Evolutionary conservation across 2,797 vertebrate species (phyloP).

Genomic region (Chloroceryle amazona): DNA sequence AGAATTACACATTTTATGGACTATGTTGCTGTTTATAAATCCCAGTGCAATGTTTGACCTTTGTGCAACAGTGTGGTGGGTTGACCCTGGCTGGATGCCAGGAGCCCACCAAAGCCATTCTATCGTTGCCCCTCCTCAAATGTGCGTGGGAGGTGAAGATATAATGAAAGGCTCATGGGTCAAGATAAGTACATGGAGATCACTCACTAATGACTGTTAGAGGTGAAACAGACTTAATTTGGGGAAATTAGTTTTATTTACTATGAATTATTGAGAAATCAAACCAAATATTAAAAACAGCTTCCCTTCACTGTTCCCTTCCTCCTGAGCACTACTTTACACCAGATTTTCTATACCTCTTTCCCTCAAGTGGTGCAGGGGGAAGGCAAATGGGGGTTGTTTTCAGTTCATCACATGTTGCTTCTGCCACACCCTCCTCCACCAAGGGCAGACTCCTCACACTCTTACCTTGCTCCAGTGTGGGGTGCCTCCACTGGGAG

Average conservation of each 20-base stretch:
- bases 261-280: neutral
- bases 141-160: neutral
- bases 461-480: no score
- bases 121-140: neutral
- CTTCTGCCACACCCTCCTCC: neutral
- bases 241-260: neutral
- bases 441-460: neutral
- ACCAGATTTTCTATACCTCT: neutral
- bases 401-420: fast-evolving
- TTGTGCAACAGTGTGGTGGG: neutral
- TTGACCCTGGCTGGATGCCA: neutral
- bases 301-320: neutral
- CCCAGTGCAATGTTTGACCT: neutral
- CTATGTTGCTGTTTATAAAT: neutral
- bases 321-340: neutral
- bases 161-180: neutral
- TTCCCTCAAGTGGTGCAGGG: fast-evolving
- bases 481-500: neutral
- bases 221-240: neutral
- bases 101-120: neutral
- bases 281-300: neutral
- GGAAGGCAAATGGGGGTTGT: neutral
- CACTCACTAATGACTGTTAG: neutral
- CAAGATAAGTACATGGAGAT: neutral
- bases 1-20: neutral